phyloP scores from a whole-genome alignment of 2,888 invertebrate genomes.

The Cerastoderma edule region DNA sequence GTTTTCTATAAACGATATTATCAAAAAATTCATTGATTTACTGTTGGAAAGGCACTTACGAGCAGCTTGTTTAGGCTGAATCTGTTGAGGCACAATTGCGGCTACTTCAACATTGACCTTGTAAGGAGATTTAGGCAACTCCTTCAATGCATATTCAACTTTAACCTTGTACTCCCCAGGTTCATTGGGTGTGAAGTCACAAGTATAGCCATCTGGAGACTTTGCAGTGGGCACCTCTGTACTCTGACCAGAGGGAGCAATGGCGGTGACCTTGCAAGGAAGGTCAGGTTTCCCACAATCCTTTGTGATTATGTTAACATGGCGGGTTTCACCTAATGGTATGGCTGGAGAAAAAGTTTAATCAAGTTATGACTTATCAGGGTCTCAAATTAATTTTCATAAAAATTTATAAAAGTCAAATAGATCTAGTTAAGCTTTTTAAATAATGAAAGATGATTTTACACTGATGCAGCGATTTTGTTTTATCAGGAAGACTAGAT shows the following conservation, averaged over 20 bases:
- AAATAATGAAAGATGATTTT: too few species aligned
- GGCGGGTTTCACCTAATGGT: slow-evolving; percentile 55
- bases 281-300: slow-evolving; percentile 64
- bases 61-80: slow-evolving; percentile 32
- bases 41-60: slow-evolving; percentile 32
- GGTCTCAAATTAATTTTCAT: too few species aligned
- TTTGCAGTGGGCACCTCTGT: slow-evolving; percentile 91
- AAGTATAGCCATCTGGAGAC: slow-evolving; percentile 88
- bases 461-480: too few species aligned
- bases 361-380: too few species aligned
- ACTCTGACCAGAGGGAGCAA: slow-evolving; percentile 82
- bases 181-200: slow-evolving; percentile 76
- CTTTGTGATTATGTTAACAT: slow-evolving; percentile 55
- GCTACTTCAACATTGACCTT: slow-evolving; percentile 59
- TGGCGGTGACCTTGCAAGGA: slow-evolving; percentile 70
- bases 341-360: slow-evolving; percentile 57
- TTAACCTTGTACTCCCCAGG: slow-evolving; percentile 83
- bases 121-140: slow-evolving; percentile 81
- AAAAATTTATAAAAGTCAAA: too few species aligned
- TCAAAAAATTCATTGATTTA: too few species aligned
- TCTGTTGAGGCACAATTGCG: slow-evolving; percentile 30
- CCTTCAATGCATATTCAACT: slow-evolving; percentile 80
- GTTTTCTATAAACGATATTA: too few species aligned
- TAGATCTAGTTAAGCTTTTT: too few species aligned
- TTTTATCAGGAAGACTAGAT: too few species aligned